phyloP scores from a whole-genome alignment of 2,113 vertebrate species.

The Thamnaconus septentrionalis region DNA sequence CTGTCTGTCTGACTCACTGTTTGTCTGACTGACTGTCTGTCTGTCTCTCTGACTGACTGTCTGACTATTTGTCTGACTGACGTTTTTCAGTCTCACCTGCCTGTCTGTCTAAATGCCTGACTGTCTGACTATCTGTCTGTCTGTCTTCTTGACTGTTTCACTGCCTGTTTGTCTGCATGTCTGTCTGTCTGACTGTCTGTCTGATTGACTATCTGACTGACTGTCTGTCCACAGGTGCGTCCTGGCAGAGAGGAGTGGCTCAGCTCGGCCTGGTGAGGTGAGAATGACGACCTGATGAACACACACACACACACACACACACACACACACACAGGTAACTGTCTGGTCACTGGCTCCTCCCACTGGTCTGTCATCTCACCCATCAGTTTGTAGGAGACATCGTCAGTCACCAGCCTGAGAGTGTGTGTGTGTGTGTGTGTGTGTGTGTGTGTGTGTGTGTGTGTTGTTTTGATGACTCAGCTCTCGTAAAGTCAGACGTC shows the following conservation, averaged over 20 bases:
- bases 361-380: too few species aligned
- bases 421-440: too few species aligned
- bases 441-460: too few species aligned
- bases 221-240: conserved; percentile 42
- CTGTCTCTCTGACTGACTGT: background rate
- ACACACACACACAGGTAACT: background rate
- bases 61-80: background rate
- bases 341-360: too few species aligned
- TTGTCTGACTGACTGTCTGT: background rate
- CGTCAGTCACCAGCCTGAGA: too few species aligned
- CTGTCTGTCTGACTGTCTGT: background rate
- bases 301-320: background rate
- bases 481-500: too few species aligned
- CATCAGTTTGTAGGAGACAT: too few species aligned
- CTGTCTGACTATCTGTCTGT: background rate
- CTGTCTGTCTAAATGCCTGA: background rate
- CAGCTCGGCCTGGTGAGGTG: conserved; percentile 62
- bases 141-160: background rate
- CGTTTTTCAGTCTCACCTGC: background rate
- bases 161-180: background rate
- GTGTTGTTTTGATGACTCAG: too few species aligned
- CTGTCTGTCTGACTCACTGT: background rate
- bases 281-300: conserved; percentile 3
- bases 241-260: conserved; percentile 47
- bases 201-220: background rate